phyloP scores from a whole-genome alignment of 2,888 invertebrate species.

The Acholoe squamosa region DNA sequence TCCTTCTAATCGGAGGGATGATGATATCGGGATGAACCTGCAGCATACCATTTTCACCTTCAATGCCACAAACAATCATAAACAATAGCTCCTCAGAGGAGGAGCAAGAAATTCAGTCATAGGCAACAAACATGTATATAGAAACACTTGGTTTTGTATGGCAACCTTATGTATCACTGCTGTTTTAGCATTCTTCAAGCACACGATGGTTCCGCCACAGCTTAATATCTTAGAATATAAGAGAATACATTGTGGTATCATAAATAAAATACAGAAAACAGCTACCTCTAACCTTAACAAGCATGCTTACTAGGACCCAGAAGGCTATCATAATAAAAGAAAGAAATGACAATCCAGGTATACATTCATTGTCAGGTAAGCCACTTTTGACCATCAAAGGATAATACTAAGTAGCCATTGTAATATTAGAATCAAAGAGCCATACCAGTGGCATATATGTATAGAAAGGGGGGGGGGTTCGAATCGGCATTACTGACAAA shows the following conservation, averaged over 20 bases:
- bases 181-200: neutral
- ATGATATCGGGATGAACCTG: conserved; percentile 7
- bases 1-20: neutral
- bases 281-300: conserved; percentile 27
- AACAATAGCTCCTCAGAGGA: neutral
- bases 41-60: neutral
- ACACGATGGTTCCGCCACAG: neutral
- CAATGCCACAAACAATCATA: neutral
- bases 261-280: conserved; percentile 10
- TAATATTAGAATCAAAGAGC: neutral
- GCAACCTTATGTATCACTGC: neutral
- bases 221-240: neutral
- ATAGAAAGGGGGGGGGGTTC: too few relatives aligned
- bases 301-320: neutral
- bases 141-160: neutral
- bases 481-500: too few relatives aligned
- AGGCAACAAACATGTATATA: neutral
- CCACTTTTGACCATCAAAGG: too few relatives aligned
- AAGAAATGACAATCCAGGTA: too few relatives aligned
- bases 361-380: too few relatives aligned
- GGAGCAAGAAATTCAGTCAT: neutral
- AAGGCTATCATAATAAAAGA: too few relatives aligned
- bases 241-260: conserved; percentile 18
- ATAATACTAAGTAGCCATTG: too few relatives aligned
- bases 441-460: conserved; percentile 8